These are phyloP conservation scores for Pseudotriccus pelzelni DNA, from an alignment of 2,797 vertebrate species.

Conservation along the genomic window DNA sequence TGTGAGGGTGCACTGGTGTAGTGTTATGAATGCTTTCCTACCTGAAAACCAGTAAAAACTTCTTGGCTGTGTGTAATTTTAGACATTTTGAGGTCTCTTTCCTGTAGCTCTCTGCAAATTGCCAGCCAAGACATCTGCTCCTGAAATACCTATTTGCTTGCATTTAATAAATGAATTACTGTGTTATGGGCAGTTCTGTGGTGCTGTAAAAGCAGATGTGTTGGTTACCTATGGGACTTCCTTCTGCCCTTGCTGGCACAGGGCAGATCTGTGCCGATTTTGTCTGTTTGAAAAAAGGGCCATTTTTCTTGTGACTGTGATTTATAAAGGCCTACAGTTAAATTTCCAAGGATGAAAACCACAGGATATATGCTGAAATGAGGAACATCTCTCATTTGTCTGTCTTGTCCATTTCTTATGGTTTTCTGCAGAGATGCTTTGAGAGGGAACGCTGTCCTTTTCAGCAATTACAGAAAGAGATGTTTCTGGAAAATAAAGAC, in stretches of 20 bases:
- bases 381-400: background rate
- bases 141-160: background rate
- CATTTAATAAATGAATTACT: background rate
- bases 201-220: background rate
- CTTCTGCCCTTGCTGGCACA: background rate
- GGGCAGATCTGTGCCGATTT: background rate
- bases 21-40: background rate
- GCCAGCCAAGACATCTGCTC: background rate
- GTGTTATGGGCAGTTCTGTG: background rate
- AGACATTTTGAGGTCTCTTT: background rate
- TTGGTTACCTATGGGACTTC: background rate
- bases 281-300: background rate
- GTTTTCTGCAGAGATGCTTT: background rate
- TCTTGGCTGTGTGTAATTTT: background rate
- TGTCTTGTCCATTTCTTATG: background rate
- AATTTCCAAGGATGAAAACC: background rate
- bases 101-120: background rate
- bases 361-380: background rate
- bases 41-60: background rate
- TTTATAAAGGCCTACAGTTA: background rate
- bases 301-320: background rate
- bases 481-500: conserved; percentile 12
- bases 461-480: background rate
- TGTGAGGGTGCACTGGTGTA: background rate
- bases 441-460: background rate